These are phyloP conservation scores for cat (Felis catus) DNA, from an alignment of 2,113 vertebrate species.

Conservation along the genomic window F.catus_Fca126_mat1.0 CM031419.1:87440501-87441000, in stretches of 20 bases:
- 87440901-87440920: neutral
- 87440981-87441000: conserved; percentile 83
- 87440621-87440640: neutral
- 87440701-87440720: neutral
- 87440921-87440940: neutral
- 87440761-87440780: neutral
- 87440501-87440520: neutral
- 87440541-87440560: neutral
- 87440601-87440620: neutral
- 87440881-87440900: neutral
- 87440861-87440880: neutral
- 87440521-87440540: neutral
- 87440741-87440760: neutral
- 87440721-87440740: neutral
- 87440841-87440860: neutral
- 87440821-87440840: neutral
- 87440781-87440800: neutral
- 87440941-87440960: neutral
- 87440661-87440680: neutral
- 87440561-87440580: neutral
- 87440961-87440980: conserved; percentile 63
- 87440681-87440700: neutral
- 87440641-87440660: neutral
- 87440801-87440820: neutral
- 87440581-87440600: neutral